These are phyloP conservation scores for Aplysia californica DNA, from an alignment of 1,140 invertebrate genomes.

Conservation along the genomic window DNA sequence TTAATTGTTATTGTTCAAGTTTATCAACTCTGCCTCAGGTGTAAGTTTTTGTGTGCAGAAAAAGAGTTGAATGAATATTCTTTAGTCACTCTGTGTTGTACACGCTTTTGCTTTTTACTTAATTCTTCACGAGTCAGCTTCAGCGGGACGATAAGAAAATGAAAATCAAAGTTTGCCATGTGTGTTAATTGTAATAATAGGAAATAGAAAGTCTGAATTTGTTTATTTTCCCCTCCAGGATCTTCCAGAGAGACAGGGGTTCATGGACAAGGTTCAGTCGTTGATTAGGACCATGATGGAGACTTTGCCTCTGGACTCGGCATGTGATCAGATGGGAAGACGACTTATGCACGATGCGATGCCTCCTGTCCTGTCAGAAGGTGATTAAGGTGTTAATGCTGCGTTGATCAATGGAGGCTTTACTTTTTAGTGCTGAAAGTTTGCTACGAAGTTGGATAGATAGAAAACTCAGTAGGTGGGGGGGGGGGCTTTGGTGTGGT, in stretches of 20 bases:
- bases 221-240: no score
- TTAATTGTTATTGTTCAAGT: not conserved
- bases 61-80: not conserved
- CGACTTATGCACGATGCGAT: conserved; percentile 87
- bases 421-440: no score
- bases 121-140: no score
- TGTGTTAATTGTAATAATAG: no score
- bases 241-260: conserved; percentile 67
- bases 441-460: no score
- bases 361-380: conserved; percentile 79
- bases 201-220: no score
- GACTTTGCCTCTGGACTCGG: conserved; percentile 81
- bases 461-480: no score
- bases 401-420: no score
- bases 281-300: conserved; percentile 76
- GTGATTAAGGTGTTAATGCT: no score
- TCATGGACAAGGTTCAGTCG: conserved; percentile 73
- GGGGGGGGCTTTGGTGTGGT: no score
- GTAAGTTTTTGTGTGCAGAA: not conserved
- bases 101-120: not conserved
- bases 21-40: not conserved
- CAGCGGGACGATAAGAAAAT: no score
- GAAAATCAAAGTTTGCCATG: no score
- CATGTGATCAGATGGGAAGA: conserved; percentile 87
- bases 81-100: not conserved